A percentile compares a stretch with the other conserved stretches of the same genome.
Conservation (phyloP, 2,113 vertebrate genomes). For the Pungitius pungitius region DNA sequence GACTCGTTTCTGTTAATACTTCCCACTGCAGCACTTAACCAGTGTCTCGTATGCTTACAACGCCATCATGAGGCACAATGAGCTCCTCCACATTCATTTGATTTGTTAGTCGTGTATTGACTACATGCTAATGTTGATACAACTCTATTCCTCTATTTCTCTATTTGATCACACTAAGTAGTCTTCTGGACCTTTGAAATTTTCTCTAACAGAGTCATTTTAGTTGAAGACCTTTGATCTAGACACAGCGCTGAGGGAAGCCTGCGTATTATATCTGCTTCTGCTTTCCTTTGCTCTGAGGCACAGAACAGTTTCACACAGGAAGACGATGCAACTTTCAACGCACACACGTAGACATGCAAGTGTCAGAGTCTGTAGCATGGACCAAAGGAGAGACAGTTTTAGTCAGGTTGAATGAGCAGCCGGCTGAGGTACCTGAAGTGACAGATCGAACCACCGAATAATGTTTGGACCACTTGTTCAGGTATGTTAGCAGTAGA, state of each 20-base stretch:
- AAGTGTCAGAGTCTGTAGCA: not conserved
- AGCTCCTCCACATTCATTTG: too few species aligned
- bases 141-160: too few species aligned
- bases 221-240: too few species aligned
- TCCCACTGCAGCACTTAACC: too few species aligned
- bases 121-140: too few species aligned
- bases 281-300: constrained; percentile 45
- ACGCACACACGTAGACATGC: not conserved
- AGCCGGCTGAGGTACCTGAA: not conserved
- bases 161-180: too few species aligned
- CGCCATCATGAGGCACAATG: too few species aligned
- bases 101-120: too few species aligned
- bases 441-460: not conserved
- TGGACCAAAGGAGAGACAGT: not conserved
- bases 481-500: constrained; percentile 41
- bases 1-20: too few species aligned
- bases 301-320: constrained; percentile 41
- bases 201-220: too few species aligned
- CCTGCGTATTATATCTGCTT: constrained; percentile 64
- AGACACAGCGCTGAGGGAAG: constrained; percentile 11
- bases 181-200: too few species aligned
- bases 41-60: too few species aligned
- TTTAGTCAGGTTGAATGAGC: not conserved
- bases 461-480: constrained; percentile 24
- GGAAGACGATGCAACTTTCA: constrained; percentile 33